Base-by-base conservation (phyloP, 1,140 invertebrate species). In the Drosophila orosa region DNA sequence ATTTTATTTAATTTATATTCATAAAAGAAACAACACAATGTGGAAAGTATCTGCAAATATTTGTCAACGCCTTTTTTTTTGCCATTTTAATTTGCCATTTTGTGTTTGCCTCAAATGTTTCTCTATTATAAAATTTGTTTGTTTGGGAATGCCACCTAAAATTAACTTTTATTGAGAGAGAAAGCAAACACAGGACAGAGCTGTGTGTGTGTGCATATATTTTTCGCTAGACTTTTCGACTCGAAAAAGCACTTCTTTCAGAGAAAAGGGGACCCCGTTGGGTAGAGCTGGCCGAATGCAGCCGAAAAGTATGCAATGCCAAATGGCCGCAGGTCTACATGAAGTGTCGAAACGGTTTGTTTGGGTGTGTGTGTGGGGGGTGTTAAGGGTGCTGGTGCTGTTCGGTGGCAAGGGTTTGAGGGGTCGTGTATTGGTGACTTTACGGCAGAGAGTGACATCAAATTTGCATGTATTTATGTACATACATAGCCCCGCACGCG, bases 231-330 rank as follows among this genome's bases (percentile, higher is more conserved):
- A 37, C 17, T 55, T 61, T 24, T 22, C 33, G 42, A 19, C 27
- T 25, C 12, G 19, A 19, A 33, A 62, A 63, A 10, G 7, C 13
- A 31, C 5, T 7, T 37, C 25, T 24, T 39, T 50, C 13, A 1
- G 5, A 4, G n/a, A 27, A 10, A 50, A 33, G 37, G 25, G 59
- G 57, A 31, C 13, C 19, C 8, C 5, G 45, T 48, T 3, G 27
- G n/a, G 15, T 9, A 0, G 12, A 7, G 29, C 1, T 54, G 50
- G 31, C 50, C 50, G 31, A 42, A 22, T 29, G 42, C 33, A 39
- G 77, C 77, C 81, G 39, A 62, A 80, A 84, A 84, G 81, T 78
- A 74, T 80, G 77, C 81, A 77, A 58, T 57, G 67, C n/a, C 27
- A 79, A 79, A 67, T 75, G 80, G 52, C 79, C 50, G 59, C 71